Base-by-base conservation (phyloP, 2,113 vertebrate genomes). In the Catagonus wagneri region DNA sequence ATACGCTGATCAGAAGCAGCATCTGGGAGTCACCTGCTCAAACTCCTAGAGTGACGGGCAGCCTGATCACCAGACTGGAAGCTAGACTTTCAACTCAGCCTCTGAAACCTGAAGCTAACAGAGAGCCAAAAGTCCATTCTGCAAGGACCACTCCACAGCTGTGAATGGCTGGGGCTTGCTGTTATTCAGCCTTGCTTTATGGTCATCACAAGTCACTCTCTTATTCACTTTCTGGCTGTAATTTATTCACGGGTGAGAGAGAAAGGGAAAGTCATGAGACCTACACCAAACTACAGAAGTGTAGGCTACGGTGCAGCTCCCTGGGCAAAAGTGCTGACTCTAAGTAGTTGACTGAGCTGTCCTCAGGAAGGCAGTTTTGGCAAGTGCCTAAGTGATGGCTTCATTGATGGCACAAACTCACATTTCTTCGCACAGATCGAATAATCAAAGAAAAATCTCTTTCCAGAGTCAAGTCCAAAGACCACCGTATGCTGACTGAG, bases 401-500 rank as follows among this genome's bases (percentile, higher is more conserved):
- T 58, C 56, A n/a, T 3, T 68, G 7, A 79, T 79, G 23, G 34
- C 7, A 81, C 56, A 85, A 84, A 90, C 1, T 27, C 32, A 65
- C 12, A 76, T 65, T 89, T 86, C n/a, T 92, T 86, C 61, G 2
- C n/a, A 66, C 50, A 94, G 74, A 52, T 74, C 44, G 79, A 56
- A 71, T n/a, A 81, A 61, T n/a, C 68, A 92, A 84, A 74, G 15
- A 83, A 93, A 91, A 56, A 89, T 65, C 5, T 80, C 44, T 90
- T 36, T 66, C 60, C 36, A 74, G 1, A 79, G 34, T 58, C 58
- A 97, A 93, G 7, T 86, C 29, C 58, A 71, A 84, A 93, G 61
- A 39, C 76, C 8, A 84, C 20, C 69, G 9, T 25, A 39, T 56
- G 20, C 68, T 68, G 3, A 52, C 54, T 65, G 29, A 93, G 15